Evolutionary conservation across 2,113 vertebrate species (phyloP).

Genomic region (Mobula hypostoma): DNA sequence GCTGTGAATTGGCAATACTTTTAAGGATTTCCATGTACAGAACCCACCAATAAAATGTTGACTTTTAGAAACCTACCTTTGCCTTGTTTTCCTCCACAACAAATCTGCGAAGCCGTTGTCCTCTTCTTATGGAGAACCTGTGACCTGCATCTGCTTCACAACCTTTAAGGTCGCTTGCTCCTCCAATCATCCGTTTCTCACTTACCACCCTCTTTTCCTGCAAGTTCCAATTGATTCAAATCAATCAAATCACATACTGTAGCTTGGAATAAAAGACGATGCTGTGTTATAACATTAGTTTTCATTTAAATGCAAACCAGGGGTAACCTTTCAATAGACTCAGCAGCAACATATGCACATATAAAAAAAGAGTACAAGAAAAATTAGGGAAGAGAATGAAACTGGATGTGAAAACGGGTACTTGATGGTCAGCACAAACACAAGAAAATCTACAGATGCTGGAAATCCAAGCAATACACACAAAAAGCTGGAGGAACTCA

Average conservation of each 20-base stretch:
- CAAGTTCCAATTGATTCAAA: background rate
- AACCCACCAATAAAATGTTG: background rate
- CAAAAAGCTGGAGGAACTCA: no score
- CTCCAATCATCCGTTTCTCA: conserved; percentile 56
- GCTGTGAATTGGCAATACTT: background rate
- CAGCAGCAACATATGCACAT: background rate
- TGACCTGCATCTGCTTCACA: conserved; percentile 52
- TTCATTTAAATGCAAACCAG: background rate
- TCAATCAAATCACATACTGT: background rate
- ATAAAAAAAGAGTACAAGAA: background rate
- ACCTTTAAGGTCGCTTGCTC: conserved; percentile 47
- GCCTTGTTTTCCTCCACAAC: conserved; percentile 83
- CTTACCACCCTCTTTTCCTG: conserved; percentile 84
- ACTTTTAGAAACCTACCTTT: conserved; percentile 61
- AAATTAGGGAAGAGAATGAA: background rate
- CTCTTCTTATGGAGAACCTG: conserved; percentile 59
- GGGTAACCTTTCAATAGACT: background rate
- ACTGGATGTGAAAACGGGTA: no score
- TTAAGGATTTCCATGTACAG: background rate
- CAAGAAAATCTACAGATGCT: no score
- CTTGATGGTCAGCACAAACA: no score
- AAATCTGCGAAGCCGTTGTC: conserved; percentile 76
- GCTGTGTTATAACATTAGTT: background rate
- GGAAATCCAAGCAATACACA: no score
- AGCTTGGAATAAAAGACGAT: background rate